phyloP scores from a whole-genome alignment of 2,888 invertebrate species.

The Leptinotarsa tumamoca region DNA sequence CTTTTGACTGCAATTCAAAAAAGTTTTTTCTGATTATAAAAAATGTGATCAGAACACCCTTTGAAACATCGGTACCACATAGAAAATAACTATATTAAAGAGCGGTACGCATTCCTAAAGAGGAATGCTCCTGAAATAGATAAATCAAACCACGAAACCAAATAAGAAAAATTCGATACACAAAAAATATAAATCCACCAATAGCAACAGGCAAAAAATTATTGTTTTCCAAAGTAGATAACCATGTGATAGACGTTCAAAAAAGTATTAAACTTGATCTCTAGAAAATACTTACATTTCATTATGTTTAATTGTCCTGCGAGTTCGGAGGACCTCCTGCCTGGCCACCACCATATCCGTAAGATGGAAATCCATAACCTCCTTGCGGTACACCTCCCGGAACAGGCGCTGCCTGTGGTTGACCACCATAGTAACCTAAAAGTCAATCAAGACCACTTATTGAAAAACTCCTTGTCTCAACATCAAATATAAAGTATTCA shows the following conservation, averaged over 20 bases:
- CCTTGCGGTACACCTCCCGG: slow-evolving; percentile 63
- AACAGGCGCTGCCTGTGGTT: slow-evolving; percentile 58
- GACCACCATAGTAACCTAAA: slow-evolving; percentile 63
- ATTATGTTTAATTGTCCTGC: slow-evolving; percentile 51
- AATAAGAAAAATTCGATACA: slow-evolving; percentile 26
- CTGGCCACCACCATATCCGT: slow-evolving; percentile 60
- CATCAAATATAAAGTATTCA: too few relatives aligned
- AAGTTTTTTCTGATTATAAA: background rate
- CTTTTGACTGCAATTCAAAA: too few relatives aligned
- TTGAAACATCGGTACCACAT: slow-evolving; percentile 45
- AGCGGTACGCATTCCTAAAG: slow-evolving; percentile 41
- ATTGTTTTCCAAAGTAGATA: slow-evolving; percentile 56
- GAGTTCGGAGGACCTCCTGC: slow-evolving; percentile 49
- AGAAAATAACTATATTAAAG: slow-evolving; percentile 50
- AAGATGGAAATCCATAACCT: slow-evolving; percentile 66
- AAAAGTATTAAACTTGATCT: background rate
- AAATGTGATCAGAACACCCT: slow-evolving; percentile 31
- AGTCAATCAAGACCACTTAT: background rate
- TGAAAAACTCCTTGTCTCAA: too few relatives aligned
- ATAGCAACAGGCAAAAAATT: slow-evolving; percentile 30
- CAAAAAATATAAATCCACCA: slow-evolving; percentile 39
- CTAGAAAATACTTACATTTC: slow-evolving; percentile 30
- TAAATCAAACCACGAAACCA: slow-evolving; percentile 44
- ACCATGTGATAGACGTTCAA: slow-evolving; percentile 33
- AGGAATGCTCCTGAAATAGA: slow-evolving; percentile 51